Base-by-base conservation (phyloP, 2,113 vertebrate genomes). In the Atractosteus spatula region DNA sequence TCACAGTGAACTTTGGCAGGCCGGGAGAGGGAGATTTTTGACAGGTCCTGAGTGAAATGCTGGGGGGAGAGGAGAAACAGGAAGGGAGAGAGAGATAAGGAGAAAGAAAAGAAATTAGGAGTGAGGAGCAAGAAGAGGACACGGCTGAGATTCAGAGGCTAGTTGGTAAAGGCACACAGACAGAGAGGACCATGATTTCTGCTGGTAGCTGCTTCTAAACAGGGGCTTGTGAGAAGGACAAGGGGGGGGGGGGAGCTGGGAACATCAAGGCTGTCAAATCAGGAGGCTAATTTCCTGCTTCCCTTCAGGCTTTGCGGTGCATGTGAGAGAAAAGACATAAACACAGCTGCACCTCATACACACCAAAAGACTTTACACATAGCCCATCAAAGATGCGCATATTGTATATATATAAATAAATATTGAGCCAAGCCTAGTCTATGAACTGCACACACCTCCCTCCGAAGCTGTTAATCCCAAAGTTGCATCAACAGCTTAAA, bases 261-360 rank as follows among this genome's bases (percentile, higher is more conserved):
- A 74, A 73, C 67, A 68, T 66, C 5, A 47, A 75, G 73, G 1
- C 2, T 76, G 71, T 41, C 16, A 59, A 13, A 73, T 64, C 61
- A 10, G 0, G 47, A 69, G 78, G 63, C 51, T 59, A 29, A 80
- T 87, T 76, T 74, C 51, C 12, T 41, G 42, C 57, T 29, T 43
- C 6, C 70, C 78, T 68, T 71, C 57, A 68, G 78, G 69, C 69
- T 74, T 41, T 13, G 12, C 0, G 13, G 82, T 59, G 71, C 71
- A 67, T 45, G 70, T 80, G 78, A 68, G 78, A 64, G 73, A 55
- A 68, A 44, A 44, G 55, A 3, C 5, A 59, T 59, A 59, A 3
- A 7, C 57, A 59, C 11, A 59, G 13, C 12, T 14, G 14, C 57
- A 11, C 3, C 12, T 16, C 11, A 8, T n/a, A 13, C 12, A 29